A percentile compares a stretch with the other conserved stretches of the same genome.
Conservation (phyloP, 2,113 vertebrate species). For the Bubo scandiacus region DNA sequence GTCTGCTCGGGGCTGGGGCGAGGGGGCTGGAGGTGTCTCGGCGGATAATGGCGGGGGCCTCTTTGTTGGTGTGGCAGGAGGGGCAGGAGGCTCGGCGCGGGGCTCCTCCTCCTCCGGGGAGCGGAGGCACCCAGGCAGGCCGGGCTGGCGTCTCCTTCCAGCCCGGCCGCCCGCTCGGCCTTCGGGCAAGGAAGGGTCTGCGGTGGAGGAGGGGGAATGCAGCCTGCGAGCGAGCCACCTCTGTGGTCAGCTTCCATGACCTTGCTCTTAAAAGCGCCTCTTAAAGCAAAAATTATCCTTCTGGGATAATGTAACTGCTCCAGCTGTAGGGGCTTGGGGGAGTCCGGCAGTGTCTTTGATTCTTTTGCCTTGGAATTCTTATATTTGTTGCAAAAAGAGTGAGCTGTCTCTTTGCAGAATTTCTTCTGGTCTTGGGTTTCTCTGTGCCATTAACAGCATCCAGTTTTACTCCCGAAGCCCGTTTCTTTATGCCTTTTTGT, state of each 20-base stretch:
- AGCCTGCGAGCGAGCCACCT: background rate
- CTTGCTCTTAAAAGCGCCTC: background rate
- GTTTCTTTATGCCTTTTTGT: background rate
- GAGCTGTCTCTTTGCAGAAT: background rate
- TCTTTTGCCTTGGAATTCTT: background rate
- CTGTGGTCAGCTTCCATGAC: background rate
- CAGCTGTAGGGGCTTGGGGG: background rate
- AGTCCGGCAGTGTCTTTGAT: background rate
- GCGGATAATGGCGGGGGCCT: constrained; percentile 24
- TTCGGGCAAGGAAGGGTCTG: rapidly evolving
- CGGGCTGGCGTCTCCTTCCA: background rate
- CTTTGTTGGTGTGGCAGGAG: constrained; percentile 38
- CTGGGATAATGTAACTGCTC: background rate
- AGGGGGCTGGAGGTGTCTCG: background rate
- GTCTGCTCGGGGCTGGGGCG: background rate
- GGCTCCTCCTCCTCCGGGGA: background rate
- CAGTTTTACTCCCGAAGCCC: background rate
- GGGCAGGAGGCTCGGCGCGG: background rate
- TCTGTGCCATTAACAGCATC: background rate
- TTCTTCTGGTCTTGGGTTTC: background rate
- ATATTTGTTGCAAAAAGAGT: background rate
- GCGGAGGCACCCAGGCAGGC: background rate
- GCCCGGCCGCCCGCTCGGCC: background rate
- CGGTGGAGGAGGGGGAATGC: background rate
- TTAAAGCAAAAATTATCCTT: background rate